Evolutionary conservation across 2,888 invertebrate species (phyloP), one percentile per base, ranked within the genome.

Genomic region (Phortica magna): DNA sequence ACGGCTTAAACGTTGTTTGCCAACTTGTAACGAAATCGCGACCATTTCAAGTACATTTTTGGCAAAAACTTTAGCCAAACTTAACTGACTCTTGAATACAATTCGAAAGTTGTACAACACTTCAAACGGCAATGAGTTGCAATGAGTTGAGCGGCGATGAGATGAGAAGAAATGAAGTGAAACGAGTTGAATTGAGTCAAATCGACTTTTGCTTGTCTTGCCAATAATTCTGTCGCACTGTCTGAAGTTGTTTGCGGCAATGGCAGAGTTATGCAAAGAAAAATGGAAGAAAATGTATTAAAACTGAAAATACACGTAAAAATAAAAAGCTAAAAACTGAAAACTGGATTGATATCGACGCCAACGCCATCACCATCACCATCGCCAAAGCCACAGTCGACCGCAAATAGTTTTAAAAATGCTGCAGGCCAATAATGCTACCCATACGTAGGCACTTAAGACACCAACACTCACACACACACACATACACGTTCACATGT

Each of bases 171-270:
- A 14, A 6, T 6, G 48, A 9, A 14, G 2, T 6, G 14, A 48
- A 12, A 6, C 14, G 48, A 48, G 48, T 48, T 48, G 48, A 7
- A 14, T 48, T 48, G 14, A 48, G 48, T 48, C 9, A 48, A 12
- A 14, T 48, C 14, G 48, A 31, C 31, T 31, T 61, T 22, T 19
- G 61, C 22, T 9, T 19, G 61, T 19, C 61, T 31, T 61, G 61
- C 61, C 61, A 61, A 61, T 48, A 48, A 12, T 48, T 48, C 48
- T 48, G 48, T 48, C 48, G 48, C 48, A 48, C 48, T 14, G 64
- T 64, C 64, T 64, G 39, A 64, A 64, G 64, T 64, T 64, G 64
- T 64, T 64, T 64, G 64, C 64, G 64, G 64, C 39, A 64, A 31
- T 14, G 64, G 39, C 19, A 64, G 64, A 64, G 31, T 64, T 59